Evolutionary conservation across 2,888 invertebrate species (phyloP), one percentile per base, ranked within the genome.

Genomic region (Machimus atricapillus): DNA sequence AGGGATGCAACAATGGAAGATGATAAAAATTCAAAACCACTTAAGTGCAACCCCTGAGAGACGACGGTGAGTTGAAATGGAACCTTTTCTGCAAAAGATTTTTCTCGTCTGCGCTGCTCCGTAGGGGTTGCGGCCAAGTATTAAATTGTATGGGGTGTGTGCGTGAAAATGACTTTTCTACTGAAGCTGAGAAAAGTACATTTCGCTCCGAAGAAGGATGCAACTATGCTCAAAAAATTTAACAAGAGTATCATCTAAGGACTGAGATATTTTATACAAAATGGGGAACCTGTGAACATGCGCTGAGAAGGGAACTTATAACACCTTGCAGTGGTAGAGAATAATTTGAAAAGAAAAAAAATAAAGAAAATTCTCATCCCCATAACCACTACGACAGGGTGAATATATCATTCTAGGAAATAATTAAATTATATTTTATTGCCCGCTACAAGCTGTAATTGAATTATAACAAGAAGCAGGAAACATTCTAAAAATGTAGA

Each of bases 1-100:
- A 79, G 87, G 43, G 74, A 77, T 88, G 87, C 88, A 87, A 88
- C 88, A 88, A 88, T 85, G 73, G 87, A 56, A 73, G 79, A 88
- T 88, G 85, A 88, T 88, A 83, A 88, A 88, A 88, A 88, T 88
- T 88, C 88, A 88, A 88, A 88, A 88, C 88, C 88, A 88, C 88
- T 88, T 88, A 87, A 88, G 87, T 87, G 88, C 88, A 88, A 74
- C 85, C 76, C 76, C 88, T 40, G 46, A 85, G 37, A 87, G 81
- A 81, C 34, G 81, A 81, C 34, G 87, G 46, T 43, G 73, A 87
- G 66, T 81, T 81, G 79, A 74, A 81, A 73, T 66, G 82, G 79
- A 81, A 74, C 86, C 77, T 77, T 85, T 85, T 74, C 74, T 85
- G 74, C 31, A 73, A 8, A 23, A 74, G 85, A 43, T 31, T 73